These are phyloP conservation scores for Drosophila imparisetae DNA, from an alignment of 2,888 invertebrate genomes.

Conservation along the genomic window DNA sequence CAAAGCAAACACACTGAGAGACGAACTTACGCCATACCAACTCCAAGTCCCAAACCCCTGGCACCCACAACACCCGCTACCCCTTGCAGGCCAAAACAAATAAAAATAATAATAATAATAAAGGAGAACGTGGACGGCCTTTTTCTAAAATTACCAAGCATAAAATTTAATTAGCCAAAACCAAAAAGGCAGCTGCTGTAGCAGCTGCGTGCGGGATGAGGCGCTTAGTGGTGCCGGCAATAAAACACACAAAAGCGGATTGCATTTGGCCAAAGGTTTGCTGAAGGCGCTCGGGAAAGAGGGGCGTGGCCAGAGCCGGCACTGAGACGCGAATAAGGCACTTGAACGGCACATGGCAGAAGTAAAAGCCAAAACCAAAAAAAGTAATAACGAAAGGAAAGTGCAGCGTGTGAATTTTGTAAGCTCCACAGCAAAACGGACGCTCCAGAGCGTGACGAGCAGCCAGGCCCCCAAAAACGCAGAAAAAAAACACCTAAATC, in stretches of 20 bases:
- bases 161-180: constrained; percentile 81
- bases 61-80: background rate
- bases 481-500: background rate
- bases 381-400: constrained; percentile 10
- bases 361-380: background rate
- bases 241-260: constrained; percentile 69
- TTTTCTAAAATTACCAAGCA: constrained; percentile 80
- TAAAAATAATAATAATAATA: constrained; percentile 9
- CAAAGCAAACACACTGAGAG: constrained; percentile 32
- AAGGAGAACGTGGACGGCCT: constrained; percentile 57
- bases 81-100: background rate
- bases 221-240: constrained; percentile 34
- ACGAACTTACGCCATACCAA: constrained; percentile 38
- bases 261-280: constrained; percentile 64
- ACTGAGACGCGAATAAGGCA: constrained; percentile 21
- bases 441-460: constrained; percentile 42
- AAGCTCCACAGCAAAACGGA: constrained; percentile 50
- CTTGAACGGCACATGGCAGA: constrained; percentile 15
- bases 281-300: background rate
- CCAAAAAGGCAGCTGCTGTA: constrained; percentile 59
- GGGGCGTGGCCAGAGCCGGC: background rate
- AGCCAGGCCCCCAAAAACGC: constrained; percentile 3
- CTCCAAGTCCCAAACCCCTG: background rate
- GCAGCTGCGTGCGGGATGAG: constrained; percentile 18
- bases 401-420: constrained; percentile 74